Conservation (phyloP, 2,797 vertebrate species). For the Lagorchestes hirsutus region DNA sequence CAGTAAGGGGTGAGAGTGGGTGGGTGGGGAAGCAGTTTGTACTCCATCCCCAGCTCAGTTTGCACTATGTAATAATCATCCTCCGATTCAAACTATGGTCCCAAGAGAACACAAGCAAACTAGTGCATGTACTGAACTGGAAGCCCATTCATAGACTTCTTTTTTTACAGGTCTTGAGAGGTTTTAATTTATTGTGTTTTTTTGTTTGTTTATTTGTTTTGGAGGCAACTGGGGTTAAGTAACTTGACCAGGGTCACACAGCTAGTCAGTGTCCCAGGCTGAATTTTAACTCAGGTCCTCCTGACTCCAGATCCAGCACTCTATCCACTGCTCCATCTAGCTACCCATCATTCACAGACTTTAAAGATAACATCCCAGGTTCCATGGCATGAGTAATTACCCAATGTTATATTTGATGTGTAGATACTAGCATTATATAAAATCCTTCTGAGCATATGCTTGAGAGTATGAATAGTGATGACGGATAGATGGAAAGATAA, state of each 20-base stretch:
- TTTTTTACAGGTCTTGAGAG: too few species aligned
- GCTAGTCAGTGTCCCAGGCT: too few species aligned
- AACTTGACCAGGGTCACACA: too few species aligned
- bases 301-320: too few species aligned
- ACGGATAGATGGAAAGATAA: not conserved
- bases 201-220: too few species aligned
- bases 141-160: not conserved
- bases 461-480: not conserved
- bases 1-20: slow-evolving; percentile 22
- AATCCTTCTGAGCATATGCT: not conserved
- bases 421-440: not conserved
- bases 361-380: not conserved
- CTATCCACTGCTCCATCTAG: too few species aligned
- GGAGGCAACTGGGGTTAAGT: too few species aligned
- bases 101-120: not conserved
- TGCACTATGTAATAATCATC: not conserved
- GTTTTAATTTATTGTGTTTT: too few species aligned
- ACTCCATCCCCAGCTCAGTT: not conserved
- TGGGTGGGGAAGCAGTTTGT: not conserved
- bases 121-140: not conserved
- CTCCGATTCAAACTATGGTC: not conserved
- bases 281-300: too few species aligned
- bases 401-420: not conserved
- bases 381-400: not conserved
- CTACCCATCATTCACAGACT: not conserved